These are phyloP conservation scores for Liasis olivaceus DNA, from an alignment of 2,797 vertebrate genomes.

Conservation along the genomic window DNA sequence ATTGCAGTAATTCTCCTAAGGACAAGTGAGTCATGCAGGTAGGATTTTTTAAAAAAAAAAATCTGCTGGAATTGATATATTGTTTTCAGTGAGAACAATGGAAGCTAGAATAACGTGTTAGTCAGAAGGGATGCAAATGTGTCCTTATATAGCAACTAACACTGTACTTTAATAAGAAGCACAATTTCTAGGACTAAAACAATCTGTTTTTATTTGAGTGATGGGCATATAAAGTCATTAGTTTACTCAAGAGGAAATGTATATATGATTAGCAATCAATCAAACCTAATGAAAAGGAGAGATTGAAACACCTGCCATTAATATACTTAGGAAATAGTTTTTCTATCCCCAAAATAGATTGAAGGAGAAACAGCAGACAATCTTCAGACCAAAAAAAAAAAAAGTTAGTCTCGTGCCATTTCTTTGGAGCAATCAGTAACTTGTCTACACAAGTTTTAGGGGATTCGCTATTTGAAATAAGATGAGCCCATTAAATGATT, in stretches of 20 bases:
- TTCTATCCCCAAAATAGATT: background rate
- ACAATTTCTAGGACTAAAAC: background rate
- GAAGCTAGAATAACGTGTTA: background rate
- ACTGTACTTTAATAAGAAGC: constrained; percentile 22
- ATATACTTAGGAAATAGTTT: constrained; percentile 9
- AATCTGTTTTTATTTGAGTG: constrained; percentile 9
- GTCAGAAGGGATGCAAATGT: background rate
- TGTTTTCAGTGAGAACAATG: background rate
- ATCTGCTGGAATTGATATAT: background rate
- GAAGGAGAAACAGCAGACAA: background rate
- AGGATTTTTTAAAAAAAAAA: background rate
- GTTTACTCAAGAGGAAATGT: constrained; percentile 19
- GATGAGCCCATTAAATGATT: background rate
- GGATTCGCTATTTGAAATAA: background rate
- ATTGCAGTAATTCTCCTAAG: background rate
- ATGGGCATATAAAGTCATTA: constrained; percentile 5
- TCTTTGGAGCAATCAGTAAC: background rate
- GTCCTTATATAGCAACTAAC: background rate
- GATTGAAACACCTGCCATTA: background rate
- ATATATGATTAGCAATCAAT: constrained; percentile 32
- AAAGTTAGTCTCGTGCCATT: background rate
- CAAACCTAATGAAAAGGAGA: constrained; percentile 30
- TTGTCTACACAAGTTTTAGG: background rate
- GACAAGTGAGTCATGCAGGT: background rate
- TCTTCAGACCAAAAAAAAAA: background rate